phyloP scores from a whole-genome alignment of 2,797 vertebrate species.

The Syndactyla subalaris region DNA sequence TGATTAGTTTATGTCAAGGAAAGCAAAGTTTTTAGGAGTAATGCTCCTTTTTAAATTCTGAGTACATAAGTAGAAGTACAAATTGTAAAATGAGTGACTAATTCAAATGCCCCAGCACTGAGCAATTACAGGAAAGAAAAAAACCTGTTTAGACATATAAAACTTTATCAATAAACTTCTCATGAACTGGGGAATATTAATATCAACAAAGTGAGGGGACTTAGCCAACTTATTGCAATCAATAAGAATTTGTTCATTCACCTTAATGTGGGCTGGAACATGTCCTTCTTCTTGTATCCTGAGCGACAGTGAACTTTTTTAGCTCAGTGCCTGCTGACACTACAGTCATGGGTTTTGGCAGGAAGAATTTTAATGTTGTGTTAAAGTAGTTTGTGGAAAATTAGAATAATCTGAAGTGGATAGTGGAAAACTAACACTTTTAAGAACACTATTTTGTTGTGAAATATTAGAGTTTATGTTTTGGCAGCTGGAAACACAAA shows the following conservation, averaged over 20 bases:
- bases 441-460: not conserved
- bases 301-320: slow-evolving; percentile 19
- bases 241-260: slow-evolving; percentile 11
- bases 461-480: slow-evolving; percentile 12
- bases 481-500: not conserved
- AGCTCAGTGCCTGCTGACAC: not conserved
- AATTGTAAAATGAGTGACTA: not conserved
- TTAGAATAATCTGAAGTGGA: slow-evolving; percentile 24
- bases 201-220: not conserved
- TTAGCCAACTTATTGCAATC: not conserved
- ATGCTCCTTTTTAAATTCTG: not conserved
- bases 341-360: not conserved
- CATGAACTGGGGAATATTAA: not conserved
- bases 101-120: not conserved
- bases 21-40: not conserved
- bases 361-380: slow-evolving; percentile 27
- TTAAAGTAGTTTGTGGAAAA: slow-evolving; percentile 51
- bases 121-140: not conserved
- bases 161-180: not conserved
- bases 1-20: not conserved
- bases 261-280: not conserved
- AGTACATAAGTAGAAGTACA: not conserved
- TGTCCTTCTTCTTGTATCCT: slow-evolving; percentile 7
- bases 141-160: not conserved
- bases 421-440: slow-evolving; percentile 8